Base-by-base conservation (phyloP, 2,113 vertebrate genomes). In the Plotosus lineatus region DNA sequence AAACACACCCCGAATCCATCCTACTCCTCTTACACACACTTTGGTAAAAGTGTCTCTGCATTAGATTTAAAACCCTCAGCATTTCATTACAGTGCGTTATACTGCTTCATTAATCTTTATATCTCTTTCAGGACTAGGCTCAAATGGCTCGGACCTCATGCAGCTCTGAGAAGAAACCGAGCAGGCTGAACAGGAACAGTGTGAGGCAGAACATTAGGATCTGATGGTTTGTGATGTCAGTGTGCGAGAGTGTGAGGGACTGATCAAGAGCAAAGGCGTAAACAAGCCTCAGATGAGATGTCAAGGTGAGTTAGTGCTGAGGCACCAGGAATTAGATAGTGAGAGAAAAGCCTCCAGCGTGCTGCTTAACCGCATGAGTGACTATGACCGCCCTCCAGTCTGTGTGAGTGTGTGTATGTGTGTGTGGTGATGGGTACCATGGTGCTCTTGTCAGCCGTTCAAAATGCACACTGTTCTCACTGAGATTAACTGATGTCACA, bases 241-340 rank as follows among this genome's bases (percentile, higher is more conserved):
- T 3, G 53, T 58, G 21, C 23, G 33, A 0, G 38, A 2, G 31
- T 33, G 51, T 31, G 3, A 21, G 19, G 6, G 23, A 6, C 28
- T 6, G 12, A 50, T 48, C 21, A 72, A 19, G 53, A 8, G 33
- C 50, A n/a, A 82, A 79, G 85, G 82, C 88, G 89, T 90, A 92
- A 91, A 92, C 90, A 90, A 91, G 90, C 91, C 88, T 89, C 87
- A 89, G 84, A 94, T 92, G 90, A 92, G 91, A 92, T 92, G 93
- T 90, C 92, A 92, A 89, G 91, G 91, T 91, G 90, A 72, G 89
- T 94, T 92, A 92, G 88, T 38, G 26, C 58, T 92, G 92, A 92
- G 87, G 82, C 58, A 86, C 31, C 65, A 48, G 85, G 86, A 89
- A 90, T 90, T 89, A 90, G 88, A 87, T 86, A 83, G 81, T 36